Percentiles rank a stretch among this genome's conserved stretches.
Evolutionary conservation across 2,888 invertebrate genomes (phyloP).

Genomic region (Pyrocoelia pectoralis): DNA sequence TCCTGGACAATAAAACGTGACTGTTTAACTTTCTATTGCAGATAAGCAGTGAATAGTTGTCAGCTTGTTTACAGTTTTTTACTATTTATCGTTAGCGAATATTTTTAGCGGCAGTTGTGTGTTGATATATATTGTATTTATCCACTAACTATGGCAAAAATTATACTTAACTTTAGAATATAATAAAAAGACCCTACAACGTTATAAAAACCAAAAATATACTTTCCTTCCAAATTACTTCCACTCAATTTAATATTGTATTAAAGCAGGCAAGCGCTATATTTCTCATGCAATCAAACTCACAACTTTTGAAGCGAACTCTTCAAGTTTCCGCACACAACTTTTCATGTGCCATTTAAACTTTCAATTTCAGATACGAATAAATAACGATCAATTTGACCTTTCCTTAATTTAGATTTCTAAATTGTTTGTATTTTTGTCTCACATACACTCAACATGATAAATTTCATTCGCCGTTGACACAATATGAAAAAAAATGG

Average conservation of each 20-base stretch:
- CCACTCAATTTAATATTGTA: neutral
- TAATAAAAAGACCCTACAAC: no score
- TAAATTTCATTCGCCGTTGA: neutral
- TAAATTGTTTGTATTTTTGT: neutral
- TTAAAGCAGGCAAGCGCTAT: neutral
- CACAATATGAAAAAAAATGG: neutral
- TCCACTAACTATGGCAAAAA: no score
- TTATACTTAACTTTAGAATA: no score
- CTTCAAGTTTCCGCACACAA: neutral
- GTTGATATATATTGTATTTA: no score
- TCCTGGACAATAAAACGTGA: no score
- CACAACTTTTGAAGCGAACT: neutral
- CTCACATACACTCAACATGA: neutral
- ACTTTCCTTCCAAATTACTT: neutral
- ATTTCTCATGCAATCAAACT: neutral
- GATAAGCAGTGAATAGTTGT: no score
- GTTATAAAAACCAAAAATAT: neutral
- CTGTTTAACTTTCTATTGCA: no score
- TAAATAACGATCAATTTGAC: neutral
- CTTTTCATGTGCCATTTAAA: neutral
- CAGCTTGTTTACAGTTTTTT: no score
- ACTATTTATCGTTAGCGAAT: no score
- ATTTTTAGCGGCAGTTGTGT: no score
- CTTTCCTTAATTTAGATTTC: neutral
- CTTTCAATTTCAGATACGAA: neutral